Conservation (phyloP, 2,113 vertebrate genomes). For the Chunga burmeisteri region DNA sequence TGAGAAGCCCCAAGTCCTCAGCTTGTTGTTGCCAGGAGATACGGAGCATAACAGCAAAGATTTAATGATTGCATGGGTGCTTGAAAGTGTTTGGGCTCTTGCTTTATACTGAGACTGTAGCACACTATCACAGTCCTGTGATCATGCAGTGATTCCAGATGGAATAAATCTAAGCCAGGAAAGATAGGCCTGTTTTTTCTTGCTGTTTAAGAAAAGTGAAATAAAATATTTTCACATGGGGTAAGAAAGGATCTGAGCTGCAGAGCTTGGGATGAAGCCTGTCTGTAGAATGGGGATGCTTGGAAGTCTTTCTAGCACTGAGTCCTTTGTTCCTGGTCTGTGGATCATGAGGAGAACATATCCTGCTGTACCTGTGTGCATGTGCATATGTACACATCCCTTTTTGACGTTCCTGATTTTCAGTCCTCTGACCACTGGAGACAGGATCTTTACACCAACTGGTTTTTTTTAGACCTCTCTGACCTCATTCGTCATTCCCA, state of each 20-base stretch:
- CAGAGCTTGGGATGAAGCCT: not conserved
- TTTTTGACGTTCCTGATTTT: not conserved
- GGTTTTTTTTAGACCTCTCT: not conserved
- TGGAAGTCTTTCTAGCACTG: not conserved
- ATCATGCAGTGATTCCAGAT: not conserved
- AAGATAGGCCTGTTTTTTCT: not conserved
- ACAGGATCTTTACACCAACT: not conserved
- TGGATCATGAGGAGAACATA: rapidly evolving
- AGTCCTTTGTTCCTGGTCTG: not conserved
- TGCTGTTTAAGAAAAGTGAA: not conserved
- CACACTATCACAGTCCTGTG: not conserved
- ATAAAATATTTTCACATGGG: not conserved
- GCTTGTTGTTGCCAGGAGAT: slow-evolving; percentile 2
- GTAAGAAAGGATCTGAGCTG: not conserved
- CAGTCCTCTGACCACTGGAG: not conserved
- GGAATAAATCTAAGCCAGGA: not conserved
- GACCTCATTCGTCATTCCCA: slow-evolving; percentile 11
- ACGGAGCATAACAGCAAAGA: not conserved
- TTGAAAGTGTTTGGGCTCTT: not conserved
- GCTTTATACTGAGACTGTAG: not conserved
- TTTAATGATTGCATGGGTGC: not conserved
- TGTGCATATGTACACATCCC: not conserved
- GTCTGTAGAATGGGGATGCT: not conserved
- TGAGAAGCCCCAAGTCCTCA: not conserved
- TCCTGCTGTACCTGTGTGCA: not conserved